phyloP scores from a whole-genome alignment of 37 sponge, comb jelly and placozoan genomes.

The Beroe forskalii region DNA sequence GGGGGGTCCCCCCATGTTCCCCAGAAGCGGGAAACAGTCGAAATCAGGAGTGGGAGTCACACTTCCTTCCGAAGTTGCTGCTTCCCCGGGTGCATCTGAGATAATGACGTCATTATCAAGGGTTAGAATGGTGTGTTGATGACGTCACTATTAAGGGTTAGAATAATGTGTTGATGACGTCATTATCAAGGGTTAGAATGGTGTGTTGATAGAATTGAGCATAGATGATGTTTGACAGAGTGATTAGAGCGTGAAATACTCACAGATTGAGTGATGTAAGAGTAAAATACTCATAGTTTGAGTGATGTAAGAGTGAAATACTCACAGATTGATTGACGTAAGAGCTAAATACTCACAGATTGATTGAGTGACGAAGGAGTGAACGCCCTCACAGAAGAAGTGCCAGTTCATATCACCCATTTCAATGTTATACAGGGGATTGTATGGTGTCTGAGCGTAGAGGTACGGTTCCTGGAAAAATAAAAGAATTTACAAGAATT shows the following conservation, averaged over 20 bases:
- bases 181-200: too few species aligned
- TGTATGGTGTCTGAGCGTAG: neutral
- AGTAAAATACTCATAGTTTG: too few species aligned
- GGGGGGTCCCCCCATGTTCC: neutral
- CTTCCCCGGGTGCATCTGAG: neutral
- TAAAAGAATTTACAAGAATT: too few species aligned
- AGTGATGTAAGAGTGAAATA: too few species aligned
- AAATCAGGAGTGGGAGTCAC: neutral
- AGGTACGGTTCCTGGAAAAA: neutral
- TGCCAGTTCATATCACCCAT: neutral
- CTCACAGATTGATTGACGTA: neutral
- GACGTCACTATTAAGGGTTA: too few species aligned
- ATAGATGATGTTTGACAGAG: too few species aligned
- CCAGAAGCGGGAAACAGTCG: neutral
- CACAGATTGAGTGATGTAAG: too few species aligned
- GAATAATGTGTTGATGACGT: too few species aligned
- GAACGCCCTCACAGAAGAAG: neutral
- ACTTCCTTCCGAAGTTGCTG: neutral
- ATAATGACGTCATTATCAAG: too few species aligned
- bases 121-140: too few species aligned
- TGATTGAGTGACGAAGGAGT: neutral
- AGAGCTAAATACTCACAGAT: conserved; percentile 9
- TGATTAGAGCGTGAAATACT: too few species aligned
- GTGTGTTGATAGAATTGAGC: too few species aligned
- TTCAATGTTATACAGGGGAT: neutral